These are phyloP conservation scores for Drosophila prosaltans DNA, from an alignment of 1,140 invertebrate species.

Conservation along the genomic window DNA sequence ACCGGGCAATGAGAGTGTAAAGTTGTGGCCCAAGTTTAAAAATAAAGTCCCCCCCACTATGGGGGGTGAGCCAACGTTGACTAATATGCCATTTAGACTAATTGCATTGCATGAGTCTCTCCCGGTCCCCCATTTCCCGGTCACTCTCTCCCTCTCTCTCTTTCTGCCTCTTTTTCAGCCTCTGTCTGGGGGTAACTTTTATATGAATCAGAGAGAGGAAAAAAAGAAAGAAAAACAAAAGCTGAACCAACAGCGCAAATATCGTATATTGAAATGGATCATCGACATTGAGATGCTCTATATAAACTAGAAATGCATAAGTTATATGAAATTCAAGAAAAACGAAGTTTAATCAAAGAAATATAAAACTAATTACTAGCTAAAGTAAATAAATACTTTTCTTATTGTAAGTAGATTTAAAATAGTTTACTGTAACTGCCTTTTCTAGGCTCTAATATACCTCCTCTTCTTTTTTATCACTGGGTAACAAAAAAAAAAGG, in stretches of 20 bases:
- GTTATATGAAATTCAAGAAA: background rate
- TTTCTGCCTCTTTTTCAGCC: background rate
- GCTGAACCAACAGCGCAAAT: background rate
- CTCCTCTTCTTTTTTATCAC: too few relatives aligned
- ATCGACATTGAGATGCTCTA: background rate
- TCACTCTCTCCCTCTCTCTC: background rate
- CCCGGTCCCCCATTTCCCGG: background rate
- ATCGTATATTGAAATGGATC: background rate
- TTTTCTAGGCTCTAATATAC: background rate
- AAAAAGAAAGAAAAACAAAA: background rate
- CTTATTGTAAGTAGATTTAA: too few relatives aligned
- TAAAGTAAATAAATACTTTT: too few relatives aligned
- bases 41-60: slow-evolving; percentile 1
- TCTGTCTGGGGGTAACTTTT: slow-evolving; percentile 6
- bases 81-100: slow-evolving; percentile 25
- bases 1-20: slow-evolving; percentile 20
- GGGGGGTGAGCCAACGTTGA: slow-evolving; percentile 14
- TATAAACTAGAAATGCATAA: background rate
- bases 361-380: too few relatives aligned
- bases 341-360: too few relatives aligned
- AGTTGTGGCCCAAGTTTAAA: slow-evolving; percentile 20
- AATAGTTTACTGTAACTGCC: too few relatives aligned
- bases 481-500: background rate
- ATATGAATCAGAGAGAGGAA: slow-evolving; percentile 5
- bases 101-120: slow-evolving; percentile 19